Conservation (phyloP, 1,140 invertebrate species). For the Parasteatoda tepidariorum region DNA sequence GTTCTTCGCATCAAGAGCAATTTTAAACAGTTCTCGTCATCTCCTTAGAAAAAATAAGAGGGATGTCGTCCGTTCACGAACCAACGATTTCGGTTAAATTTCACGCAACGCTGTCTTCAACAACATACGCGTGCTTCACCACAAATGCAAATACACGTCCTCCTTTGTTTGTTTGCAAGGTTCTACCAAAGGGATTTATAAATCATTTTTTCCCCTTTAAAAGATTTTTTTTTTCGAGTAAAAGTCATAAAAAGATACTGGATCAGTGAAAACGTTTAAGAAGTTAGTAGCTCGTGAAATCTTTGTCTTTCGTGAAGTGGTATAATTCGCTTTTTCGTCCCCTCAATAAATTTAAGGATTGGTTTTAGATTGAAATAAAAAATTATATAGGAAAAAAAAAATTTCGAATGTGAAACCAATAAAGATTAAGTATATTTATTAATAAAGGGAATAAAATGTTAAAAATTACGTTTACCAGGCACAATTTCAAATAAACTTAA, state of each 20-base stretch:
- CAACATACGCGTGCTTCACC: constrained; percentile 6
- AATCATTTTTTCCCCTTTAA: constrained; percentile 8
- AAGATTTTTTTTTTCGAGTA: background rate
- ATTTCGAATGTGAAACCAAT: background rate
- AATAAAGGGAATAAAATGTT: too few relatives aligned
- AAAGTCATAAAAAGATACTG: constrained; percentile 13
- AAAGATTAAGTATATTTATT: too few relatives aligned
- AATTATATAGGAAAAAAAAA: background rate
- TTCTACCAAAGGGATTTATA: constrained; percentile 10
- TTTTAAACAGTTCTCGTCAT: constrained; percentile 8
- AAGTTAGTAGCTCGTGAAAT: background rate
- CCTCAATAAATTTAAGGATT: background rate
- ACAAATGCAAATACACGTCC: background rate
- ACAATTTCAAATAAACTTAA: too few relatives aligned
- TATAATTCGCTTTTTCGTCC: too few relatives aligned
- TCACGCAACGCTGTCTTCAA: constrained; percentile 4
- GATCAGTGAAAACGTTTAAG: constrained; percentile 11
- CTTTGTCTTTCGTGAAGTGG: background rate
- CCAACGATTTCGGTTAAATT: constrained; percentile 18
- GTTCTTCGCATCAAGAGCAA: constrained; percentile 7
- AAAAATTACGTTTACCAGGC: too few relatives aligned
- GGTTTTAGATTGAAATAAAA: background rate
- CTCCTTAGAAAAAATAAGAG: background rate
- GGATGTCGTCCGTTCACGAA: background rate
- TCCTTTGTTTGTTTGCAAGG: constrained; percentile 26